phyloP scores from a whole-genome alignment of 1,140 invertebrate genomes.

The Amyelois transitella region DNA sequence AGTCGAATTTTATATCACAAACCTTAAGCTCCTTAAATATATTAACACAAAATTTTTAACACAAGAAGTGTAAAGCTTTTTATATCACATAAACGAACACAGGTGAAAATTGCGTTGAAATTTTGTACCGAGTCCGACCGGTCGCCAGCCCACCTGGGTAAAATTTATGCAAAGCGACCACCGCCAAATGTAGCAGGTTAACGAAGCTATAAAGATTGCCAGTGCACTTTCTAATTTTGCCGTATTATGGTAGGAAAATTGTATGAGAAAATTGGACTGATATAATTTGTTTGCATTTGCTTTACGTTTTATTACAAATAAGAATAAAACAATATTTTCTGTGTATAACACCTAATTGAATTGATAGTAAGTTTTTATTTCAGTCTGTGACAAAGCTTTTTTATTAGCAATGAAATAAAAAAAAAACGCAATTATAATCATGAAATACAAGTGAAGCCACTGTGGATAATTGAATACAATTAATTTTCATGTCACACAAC shows the following conservation, averaged over 20 bases:
- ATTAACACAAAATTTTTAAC: background rate
- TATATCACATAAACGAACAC: background rate
- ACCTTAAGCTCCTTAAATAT: no score
- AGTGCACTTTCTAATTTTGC: background rate
- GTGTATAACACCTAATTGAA: no score
- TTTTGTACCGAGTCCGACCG: background rate
- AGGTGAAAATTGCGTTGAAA: slow-evolving; percentile 1
- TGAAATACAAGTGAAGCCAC: no score
- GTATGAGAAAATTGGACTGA: background rate
- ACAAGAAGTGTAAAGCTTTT: background rate
- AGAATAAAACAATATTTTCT: no score
- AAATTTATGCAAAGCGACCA: slow-evolving; percentile 4
- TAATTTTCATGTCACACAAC: no score
- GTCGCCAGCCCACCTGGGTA: background rate
- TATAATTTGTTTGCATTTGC: background rate
- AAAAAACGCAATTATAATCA: no score
- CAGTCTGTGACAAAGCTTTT: no score
- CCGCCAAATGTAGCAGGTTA: slow-evolving; percentile 3
- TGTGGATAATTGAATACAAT: no score
- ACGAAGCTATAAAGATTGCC: slow-evolving; percentile 1
- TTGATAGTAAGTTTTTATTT: no score
- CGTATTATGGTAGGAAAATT: background rate
- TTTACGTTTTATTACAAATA: background rate
- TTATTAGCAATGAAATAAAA: no score
- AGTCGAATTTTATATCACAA: no score